These are phyloP conservation scores for Diorhabda elongata DNA, from an alignment of 1,140 invertebrate species.

Conservation along the genomic window DNA sequence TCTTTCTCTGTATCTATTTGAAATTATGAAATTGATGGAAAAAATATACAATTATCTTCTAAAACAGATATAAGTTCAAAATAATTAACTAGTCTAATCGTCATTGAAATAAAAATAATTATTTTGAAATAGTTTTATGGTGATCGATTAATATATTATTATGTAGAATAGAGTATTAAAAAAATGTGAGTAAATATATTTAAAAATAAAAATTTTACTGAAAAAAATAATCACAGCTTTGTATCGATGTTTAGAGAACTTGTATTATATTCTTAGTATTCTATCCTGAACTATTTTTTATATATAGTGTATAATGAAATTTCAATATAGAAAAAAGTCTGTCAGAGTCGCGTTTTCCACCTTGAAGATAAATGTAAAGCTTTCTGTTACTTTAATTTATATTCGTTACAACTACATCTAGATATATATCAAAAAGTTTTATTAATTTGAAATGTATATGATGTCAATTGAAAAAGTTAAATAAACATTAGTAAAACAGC, in stretches of 20 bases:
- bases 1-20: too few relatives aligned
- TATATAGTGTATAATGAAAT: background rate
- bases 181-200: background rate
- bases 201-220: background rate
- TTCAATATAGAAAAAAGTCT: background rate
- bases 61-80: background rate
- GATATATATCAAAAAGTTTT: background rate
- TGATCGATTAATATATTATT: background rate
- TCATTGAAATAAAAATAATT: background rate
- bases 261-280: conserved; percentile 1
- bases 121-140: background rate
- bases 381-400: background rate
- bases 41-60: background rate
- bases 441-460: background rate
- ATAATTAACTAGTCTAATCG: background rate
- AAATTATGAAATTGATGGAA: too few relatives aligned
- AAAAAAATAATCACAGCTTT: background rate
- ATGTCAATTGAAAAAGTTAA: conserved; percentile 1
- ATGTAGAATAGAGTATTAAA: background rate
- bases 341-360: background rate
- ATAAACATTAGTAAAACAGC: background rate
- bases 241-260: background rate
- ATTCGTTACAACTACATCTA: background rate
- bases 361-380: background rate
- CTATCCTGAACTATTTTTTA: background rate